Evolutionary conservation across 2,797 vertebrate species (phyloP).

Genomic region (Epinephelus awoara): DNA sequence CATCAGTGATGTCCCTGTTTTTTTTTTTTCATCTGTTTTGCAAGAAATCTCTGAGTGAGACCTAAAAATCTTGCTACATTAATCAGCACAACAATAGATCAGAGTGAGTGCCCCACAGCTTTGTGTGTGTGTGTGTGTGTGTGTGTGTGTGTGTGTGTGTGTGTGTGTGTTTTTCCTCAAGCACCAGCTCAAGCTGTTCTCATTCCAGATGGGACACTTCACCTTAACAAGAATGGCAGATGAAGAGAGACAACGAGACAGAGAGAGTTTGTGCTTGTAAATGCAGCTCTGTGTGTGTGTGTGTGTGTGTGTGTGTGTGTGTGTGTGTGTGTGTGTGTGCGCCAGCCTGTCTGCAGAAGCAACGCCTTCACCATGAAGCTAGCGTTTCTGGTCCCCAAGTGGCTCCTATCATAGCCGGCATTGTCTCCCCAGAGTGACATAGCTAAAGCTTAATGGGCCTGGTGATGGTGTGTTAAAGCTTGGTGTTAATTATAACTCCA

Average conservation of each 20-base stretch:
- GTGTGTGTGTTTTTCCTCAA: slow-evolving; percentile 36
- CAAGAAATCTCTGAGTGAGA: slow-evolving; percentile 38
- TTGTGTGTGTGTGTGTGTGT: slow-evolving; percentile 2
- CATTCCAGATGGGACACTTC: slow-evolving; percentile 69
- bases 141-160: slow-evolving; percentile 24
- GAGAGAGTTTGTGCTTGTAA: slow-evolving; percentile 53
- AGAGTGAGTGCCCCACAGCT: slow-evolving; percentile 22
- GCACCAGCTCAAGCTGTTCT: slow-evolving; percentile 57
- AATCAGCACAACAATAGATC: slow-evolving; percentile 58
- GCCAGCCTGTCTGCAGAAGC: slow-evolving; percentile 22
- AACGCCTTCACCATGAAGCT: slow-evolving; percentile 37
- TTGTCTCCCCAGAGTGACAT: slow-evolving; percentile 75
- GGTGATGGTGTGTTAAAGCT: slow-evolving; percentile 74
- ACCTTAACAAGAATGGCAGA: slow-evolving; percentile 61
- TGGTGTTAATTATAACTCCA: slow-evolving; percentile 79
- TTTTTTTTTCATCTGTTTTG: slow-evolving; percentile 17
- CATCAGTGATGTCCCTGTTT: slow-evolving; percentile 36
- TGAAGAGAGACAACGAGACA: slow-evolving; percentile 49
- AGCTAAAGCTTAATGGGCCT: slow-evolving; percentile 73
- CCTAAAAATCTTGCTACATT: slow-evolving; percentile 25
- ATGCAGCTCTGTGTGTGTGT: slow-evolving; percentile 23
- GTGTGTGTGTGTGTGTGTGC: neutral
- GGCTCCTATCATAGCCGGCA: slow-evolving; percentile 51
- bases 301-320: neutral
- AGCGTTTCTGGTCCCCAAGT: slow-evolving; percentile 43